Conservation (phyloP, 2,888 invertebrate species). For the Danaus chrysippus region DNA sequence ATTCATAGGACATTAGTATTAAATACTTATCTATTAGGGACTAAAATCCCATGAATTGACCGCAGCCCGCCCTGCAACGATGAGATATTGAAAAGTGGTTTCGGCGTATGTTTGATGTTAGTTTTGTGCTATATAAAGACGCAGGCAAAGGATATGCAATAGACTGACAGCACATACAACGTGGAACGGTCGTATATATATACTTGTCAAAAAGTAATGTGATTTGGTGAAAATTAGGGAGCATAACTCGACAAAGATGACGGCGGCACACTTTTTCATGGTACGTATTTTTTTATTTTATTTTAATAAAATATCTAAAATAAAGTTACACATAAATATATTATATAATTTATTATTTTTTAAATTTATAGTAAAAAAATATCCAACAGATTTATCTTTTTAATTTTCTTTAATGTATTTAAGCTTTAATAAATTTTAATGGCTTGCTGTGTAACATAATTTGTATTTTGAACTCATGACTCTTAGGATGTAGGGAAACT, state of each 20-base stretch:
- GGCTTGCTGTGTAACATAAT: too few relatives aligned
- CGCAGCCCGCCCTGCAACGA: conserved; percentile 18
- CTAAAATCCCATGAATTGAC: conserved; percentile 15
- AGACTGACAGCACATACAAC: conserved; percentile 36
- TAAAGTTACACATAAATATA: not conserved
- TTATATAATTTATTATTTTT: not conserved
- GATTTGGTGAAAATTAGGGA: conserved; percentile 41
- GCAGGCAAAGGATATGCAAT: conserved; percentile 16
- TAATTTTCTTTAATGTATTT: too few relatives aligned
- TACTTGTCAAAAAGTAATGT: conserved; percentile 40
- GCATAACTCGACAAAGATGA: conserved; percentile 33
- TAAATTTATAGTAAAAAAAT: not conserved
- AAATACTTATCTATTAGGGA: not conserved
- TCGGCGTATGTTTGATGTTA: conserved; percentile 19
- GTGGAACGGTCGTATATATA: conserved; percentile 34
- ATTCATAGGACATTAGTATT: not conserved
- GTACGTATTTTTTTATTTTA: conserved; percentile 27
- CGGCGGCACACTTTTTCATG: conserved; percentile 36
- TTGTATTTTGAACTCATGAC: too few relatives aligned
- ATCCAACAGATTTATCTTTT: too few relatives aligned
- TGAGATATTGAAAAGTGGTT: conserved; percentile 16
- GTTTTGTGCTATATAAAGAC: conserved; percentile 38
- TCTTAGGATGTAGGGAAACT: too few relatives aligned
- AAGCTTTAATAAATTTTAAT: too few relatives aligned
- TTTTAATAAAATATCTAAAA: too few relatives aligned